Evolutionary conservation across 1,140 invertebrate genomes (phyloP).

Genomic region (Trichonephila clavata): DNA sequence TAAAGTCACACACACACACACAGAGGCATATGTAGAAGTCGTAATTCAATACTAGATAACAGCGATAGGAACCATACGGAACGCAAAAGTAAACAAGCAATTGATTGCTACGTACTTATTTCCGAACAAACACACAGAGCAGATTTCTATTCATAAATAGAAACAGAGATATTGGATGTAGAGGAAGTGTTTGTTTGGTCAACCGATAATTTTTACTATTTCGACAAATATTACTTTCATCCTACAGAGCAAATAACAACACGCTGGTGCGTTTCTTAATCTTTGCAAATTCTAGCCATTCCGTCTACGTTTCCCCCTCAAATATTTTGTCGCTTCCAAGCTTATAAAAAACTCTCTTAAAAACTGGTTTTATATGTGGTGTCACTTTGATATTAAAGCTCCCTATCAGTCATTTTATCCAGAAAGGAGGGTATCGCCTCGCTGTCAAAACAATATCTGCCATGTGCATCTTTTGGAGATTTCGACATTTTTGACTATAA

Average conservation of each 20-base stretch:
- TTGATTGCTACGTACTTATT: neutral
- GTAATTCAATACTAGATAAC: neutral
- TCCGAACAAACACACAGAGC: neutral
- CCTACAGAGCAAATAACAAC: neutral
- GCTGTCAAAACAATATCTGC: no score
- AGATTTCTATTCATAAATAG: conserved; percentile 1
- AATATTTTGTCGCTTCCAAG: neutral
- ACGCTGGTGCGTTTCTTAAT: neutral
- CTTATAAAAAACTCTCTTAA: neutral
- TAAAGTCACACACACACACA: neutral
- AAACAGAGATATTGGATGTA: neutral
- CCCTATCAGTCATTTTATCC: no score
- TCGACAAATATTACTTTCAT: neutral
- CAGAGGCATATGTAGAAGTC: no score
- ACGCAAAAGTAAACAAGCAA: neutral
- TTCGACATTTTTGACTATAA: no score
- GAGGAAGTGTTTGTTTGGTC: neutral
- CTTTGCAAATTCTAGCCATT: neutral
- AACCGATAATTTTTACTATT: conserved; percentile 18
- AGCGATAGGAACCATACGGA: neutral
- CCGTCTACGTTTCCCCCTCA: neutral
- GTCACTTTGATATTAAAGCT: no score
- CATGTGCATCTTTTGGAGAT: no score
- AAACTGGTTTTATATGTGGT: no score
- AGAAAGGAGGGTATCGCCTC: no score